Percentiles rank a stretch among this genome's conserved stretches.
Conservation (phyloP, 2,888 invertebrate species). For the Zonitis immaculata region DNA sequence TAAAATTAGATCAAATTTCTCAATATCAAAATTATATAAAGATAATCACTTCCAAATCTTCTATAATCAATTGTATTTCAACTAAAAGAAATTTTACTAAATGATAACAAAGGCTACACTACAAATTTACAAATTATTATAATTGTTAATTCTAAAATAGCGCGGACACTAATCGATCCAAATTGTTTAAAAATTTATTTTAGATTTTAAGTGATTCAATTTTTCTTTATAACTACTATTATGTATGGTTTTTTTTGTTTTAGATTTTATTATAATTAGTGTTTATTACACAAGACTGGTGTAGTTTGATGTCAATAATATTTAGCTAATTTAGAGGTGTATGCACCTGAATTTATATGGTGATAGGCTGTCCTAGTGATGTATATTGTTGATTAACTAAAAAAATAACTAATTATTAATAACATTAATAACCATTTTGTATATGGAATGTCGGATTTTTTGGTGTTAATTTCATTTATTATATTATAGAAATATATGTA, state of each 20-base stretch:
- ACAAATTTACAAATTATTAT: conserved; percentile 24
- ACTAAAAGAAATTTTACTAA: conserved; percentile 36
- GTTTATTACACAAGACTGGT: conserved; percentile 49
- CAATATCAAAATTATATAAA: conserved; percentile 17
- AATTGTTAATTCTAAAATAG: neutral
- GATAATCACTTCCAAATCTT: conserved; percentile 34
- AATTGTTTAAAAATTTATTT: neutral
- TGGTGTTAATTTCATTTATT: conserved; percentile 15
- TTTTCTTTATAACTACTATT: conserved; percentile 1
- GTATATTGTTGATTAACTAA: conserved; percentile 35
- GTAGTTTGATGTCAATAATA: conserved; percentile 48
- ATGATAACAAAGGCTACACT: conserved; percentile 47
- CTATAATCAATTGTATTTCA: conserved; percentile 30
- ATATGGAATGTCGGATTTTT: conserved; percentile 37
- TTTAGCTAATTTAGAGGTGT: conserved; percentile 38
- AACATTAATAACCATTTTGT: conserved; percentile 26
- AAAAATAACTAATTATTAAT: neutral
- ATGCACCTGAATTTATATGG: conserved; percentile 42
- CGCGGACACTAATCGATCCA: neutral
- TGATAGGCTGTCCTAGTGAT: conserved; percentile 43
- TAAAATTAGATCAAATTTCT: conserved; percentile 23
- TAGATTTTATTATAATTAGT: conserved; percentile 40
- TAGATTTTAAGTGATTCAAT: neutral
- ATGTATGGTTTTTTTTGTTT: conserved; percentile 10
- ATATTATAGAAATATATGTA: neutral